Percentiles rank a stretch among this genome's conserved stretches.
phyloP scores from a whole-genome alignment of 1,140 invertebrate species.

The Bradynema listronoti region DNA sequence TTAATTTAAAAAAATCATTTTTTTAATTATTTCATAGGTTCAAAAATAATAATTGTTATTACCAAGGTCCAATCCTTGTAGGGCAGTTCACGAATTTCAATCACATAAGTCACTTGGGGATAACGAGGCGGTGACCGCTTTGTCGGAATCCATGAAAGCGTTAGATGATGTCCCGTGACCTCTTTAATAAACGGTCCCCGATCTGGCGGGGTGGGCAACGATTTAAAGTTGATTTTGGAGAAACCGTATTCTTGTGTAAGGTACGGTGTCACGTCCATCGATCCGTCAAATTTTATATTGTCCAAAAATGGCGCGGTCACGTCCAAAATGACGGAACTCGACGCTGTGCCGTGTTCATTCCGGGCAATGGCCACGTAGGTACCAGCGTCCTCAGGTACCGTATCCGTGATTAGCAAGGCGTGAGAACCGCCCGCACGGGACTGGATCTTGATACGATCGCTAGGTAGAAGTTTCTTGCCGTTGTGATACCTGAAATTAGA shows the following conservation, averaged over 20 bases:
- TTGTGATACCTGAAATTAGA: constrained; percentile 48
- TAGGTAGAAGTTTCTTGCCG: constrained; percentile 52
- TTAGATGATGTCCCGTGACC: constrained; percentile 56
- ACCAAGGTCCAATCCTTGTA: constrained; percentile 57
- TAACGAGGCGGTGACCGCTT: constrained; percentile 53
- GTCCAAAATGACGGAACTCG: constrained; percentile 50
- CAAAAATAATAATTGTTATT: not conserved
- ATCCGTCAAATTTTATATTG: constrained; percentile 55
- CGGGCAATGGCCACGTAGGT: constrained; percentile 54
- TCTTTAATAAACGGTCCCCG: constrained; percentile 57
- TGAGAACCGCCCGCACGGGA: constrained; percentile 52
- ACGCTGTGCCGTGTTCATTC: constrained; percentile 47
- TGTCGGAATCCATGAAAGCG: constrained; percentile 58
- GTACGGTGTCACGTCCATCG: constrained; percentile 54
- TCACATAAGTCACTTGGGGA: constrained; percentile 57
- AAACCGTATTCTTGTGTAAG: constrained; percentile 57
- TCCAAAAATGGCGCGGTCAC: constrained; percentile 48
- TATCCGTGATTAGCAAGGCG: constrained; percentile 54
- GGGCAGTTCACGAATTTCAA: constrained; percentile 57
- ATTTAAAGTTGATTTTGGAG: constrained; percentile 53
- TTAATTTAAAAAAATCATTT: too few relatives aligned
- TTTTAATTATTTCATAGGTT: too few relatives aligned
- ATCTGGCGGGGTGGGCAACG: constrained; percentile 53
- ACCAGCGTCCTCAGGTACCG: constrained; percentile 48
- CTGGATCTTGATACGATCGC: constrained; percentile 51